Percentiles rank a stretch among this genome's conserved stretches.
These are phyloP conservation scores for Hafferia zeledoni DNA, from an alignment of 2,797 vertebrate genomes.

Conservation along the genomic window DNA sequence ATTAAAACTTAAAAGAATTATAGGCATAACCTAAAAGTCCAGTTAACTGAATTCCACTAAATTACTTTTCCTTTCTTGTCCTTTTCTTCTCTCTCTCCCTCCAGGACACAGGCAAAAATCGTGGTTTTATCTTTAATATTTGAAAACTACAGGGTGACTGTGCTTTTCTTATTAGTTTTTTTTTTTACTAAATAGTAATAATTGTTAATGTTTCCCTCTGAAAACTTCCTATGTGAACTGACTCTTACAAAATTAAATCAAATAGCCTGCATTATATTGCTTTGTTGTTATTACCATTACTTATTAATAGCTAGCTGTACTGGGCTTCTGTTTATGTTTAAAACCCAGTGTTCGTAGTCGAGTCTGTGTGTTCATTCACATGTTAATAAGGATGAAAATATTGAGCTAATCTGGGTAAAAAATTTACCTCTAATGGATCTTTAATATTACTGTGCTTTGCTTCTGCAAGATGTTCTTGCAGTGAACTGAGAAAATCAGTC, in stretches of 20 bases:
- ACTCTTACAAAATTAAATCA: neutral
- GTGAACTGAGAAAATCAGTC: neutral
- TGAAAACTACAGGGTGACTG: neutral
- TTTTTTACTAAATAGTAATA: neutral
- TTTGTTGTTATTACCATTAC: neutral
- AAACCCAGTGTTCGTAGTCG: neutral
- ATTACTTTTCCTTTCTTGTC: neutral
- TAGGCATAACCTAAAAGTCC: neutral
- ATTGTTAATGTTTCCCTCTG: neutral
- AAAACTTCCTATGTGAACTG: neutral
- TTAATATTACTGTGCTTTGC: neutral
- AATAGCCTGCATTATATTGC: neutral
- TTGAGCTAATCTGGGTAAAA: neutral
- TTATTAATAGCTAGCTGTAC: neutral
- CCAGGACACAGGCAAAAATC: neutral
- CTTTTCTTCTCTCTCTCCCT: neutral
- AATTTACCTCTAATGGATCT: neutral
- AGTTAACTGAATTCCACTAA: neutral
- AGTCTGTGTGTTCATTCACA: neutral
- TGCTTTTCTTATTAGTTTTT: neutral
- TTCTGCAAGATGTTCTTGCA: neutral
- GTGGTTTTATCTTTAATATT: neutral
- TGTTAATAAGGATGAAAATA: neutral
- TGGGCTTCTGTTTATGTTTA: neutral
- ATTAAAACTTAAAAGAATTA: neutral